These are phyloP conservation scores for Brachyalestes nurse DNA, from an alignment of 2,797 vertebrate genomes.

Conservation along the genomic window DNA sequence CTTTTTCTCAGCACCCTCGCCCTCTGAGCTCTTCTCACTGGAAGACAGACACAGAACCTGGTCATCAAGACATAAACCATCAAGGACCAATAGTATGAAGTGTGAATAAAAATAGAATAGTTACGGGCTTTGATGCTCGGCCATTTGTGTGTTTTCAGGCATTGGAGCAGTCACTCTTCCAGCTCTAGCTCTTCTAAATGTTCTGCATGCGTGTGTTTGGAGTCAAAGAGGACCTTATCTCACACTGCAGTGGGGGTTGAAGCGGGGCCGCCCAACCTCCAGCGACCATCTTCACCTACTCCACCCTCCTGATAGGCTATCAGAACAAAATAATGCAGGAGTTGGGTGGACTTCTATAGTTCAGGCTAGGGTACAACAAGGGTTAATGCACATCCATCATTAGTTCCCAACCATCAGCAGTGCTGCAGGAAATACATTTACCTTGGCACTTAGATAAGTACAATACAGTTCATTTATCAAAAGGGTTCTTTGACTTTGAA, in stretches of 20 bases:
- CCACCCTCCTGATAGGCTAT: conserved; percentile 39
- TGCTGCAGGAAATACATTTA: background rate
- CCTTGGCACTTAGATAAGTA: background rate
- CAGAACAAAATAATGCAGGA: conserved; percentile 1
- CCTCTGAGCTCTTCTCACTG: conserved; percentile 26
- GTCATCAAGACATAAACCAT: background rate
- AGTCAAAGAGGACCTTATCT: conserved; percentile 45
- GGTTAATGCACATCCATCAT: background rate
- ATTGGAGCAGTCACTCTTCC: conserved; percentile 13
- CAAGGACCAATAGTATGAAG: background rate
- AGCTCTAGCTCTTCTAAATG: background rate
- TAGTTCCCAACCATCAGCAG: background rate
- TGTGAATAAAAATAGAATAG: conserved; percentile 1
- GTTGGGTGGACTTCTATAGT: background rate
- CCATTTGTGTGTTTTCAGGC: conserved; percentile 43
- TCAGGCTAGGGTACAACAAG: background rate
- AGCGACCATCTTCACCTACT: conserved; percentile 11
- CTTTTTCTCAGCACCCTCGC: conserved; percentile 9
- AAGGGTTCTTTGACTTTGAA: too few relatives aligned
- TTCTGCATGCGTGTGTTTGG: conserved; percentile 25
- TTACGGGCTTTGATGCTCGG: conserved; percentile 43
- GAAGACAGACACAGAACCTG: background rate
- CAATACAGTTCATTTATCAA: background rate
- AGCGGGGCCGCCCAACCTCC: conserved; percentile 28
- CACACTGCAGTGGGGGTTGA: conserved; percentile 32